These are phyloP conservation scores for Synanthedon tipuliformis DNA, from an alignment of 2,888 invertebrate species.

Conservation along the genomic window DNA sequence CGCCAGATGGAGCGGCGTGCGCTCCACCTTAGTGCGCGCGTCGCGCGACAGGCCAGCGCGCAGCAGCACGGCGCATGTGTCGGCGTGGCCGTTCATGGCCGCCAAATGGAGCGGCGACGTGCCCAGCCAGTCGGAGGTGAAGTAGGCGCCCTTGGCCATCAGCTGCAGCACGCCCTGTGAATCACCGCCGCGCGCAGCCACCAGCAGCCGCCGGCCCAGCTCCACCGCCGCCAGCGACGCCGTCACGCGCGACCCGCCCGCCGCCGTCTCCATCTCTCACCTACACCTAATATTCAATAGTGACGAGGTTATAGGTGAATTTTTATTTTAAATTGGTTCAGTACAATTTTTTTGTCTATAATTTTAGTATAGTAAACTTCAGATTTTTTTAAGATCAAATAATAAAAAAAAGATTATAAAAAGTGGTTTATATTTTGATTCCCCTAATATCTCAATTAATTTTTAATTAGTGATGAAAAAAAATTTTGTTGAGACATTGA, in stretches of 20 bases:
- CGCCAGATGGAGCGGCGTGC: slow-evolving; percentile 91
- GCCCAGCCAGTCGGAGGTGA: slow-evolving; percentile 93
- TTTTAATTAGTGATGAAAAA: too few species aligned
- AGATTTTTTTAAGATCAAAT: too few species aligned
- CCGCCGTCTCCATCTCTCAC: neutral
- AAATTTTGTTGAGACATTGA: too few species aligned
- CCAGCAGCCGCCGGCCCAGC: slow-evolving; percentile 85
- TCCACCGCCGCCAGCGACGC: slow-evolving; percentile 71
- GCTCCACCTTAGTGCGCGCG: slow-evolving; percentile 88
- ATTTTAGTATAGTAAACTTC: too few species aligned
- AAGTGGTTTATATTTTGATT: too few species aligned
- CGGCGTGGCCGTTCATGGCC: slow-evolving; percentile 79
- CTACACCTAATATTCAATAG: too few species aligned
- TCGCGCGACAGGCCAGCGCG: slow-evolving; percentile 89
- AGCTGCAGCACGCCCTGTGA: slow-evolving; percentile 80
- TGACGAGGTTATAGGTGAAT: too few species aligned
- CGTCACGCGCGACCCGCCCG: slow-evolving; percentile 9
- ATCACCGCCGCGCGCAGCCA: slow-evolving; percentile 83
- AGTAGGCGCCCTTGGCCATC: slow-evolving; percentile 89
- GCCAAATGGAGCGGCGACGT: slow-evolving; percentile 91
- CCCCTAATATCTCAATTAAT: too few species aligned
- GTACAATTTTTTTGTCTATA: neutral
- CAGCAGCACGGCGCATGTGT: slow-evolving; percentile 84
- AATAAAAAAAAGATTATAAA: too few species aligned
- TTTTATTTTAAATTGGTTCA: neutral